Conservation (phyloP, 2,113 vertebrate species). For the Albula glossodonta region DNA sequence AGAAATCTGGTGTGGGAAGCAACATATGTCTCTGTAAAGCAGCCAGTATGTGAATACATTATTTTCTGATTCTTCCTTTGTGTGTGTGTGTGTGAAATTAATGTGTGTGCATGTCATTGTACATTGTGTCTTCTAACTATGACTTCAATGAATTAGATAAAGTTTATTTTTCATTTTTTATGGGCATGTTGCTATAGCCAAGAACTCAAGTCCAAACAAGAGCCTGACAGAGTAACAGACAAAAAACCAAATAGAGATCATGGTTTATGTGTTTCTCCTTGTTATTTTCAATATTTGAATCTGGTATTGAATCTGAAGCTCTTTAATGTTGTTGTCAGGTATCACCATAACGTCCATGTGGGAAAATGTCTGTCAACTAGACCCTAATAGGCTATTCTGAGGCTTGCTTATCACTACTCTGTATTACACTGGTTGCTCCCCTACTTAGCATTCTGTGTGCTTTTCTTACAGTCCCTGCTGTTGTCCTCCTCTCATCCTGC, state of each 20-base stretch:
- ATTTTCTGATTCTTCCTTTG: neutral
- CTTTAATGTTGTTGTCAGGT: too few relatives aligned
- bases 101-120: neutral
- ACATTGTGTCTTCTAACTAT: neutral
- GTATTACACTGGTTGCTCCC: neutral
- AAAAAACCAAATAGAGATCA: too few relatives aligned
- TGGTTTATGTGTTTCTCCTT: too few relatives aligned
- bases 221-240: too few relatives aligned
- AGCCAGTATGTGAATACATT: neutral
- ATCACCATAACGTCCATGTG: too few relatives aligned
- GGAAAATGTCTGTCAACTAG: too few relatives aligned
- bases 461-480: neutral
- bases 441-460: slow-evolving; percentile 3
- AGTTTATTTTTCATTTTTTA: too few relatives aligned
- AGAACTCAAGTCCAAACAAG: too few relatives aligned
- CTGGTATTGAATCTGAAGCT: too few relatives aligned
- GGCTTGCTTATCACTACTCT: neutral
- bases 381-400: neutral
- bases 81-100: neutral
- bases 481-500: neutral
- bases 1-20: slow-evolving; percentile 26
- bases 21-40: slow-evolving; percentile 20
- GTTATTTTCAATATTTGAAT: too few relatives aligned
- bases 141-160: too few relatives aligned
- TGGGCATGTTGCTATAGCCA: too few relatives aligned